Conservation (phyloP, 2,113 vertebrate genomes). For the Apeltes quadracus region DNA sequence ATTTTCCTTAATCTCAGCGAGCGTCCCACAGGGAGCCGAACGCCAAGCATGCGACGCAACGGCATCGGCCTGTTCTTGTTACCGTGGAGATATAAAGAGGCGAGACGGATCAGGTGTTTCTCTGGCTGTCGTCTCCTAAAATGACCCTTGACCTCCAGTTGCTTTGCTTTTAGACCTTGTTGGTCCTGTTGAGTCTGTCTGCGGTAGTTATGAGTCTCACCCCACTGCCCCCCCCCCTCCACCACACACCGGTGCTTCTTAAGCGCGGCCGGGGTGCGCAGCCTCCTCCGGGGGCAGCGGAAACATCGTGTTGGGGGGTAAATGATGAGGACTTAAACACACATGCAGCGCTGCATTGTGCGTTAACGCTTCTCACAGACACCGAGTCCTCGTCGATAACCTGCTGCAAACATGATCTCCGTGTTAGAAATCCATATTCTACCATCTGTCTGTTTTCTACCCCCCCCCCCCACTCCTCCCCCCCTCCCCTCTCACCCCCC, state of each 20-base stretch:
- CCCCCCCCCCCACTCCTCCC: neutral
- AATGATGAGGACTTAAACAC: neutral
- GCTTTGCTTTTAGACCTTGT: neutral
- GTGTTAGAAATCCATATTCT: constrained; percentile 28
- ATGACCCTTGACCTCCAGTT: too few species aligned
- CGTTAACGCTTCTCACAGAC: neutral
- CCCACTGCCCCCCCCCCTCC: neutral
- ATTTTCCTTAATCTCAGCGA: neutral
- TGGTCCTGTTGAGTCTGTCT: neutral
- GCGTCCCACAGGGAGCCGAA: too few species aligned
- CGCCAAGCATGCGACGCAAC: too few species aligned
- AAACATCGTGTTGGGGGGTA: neutral
- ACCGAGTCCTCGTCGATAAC: constrained; percentile 4
- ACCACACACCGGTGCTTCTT: neutral
- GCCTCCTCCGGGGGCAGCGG: neutral
- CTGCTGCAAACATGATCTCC: constrained; percentile 38
- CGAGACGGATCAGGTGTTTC: too few species aligned
- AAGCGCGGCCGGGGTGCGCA: neutral
- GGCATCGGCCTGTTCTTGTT: too few species aligned
- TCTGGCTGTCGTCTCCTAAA: neutral
- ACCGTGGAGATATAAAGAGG: too few species aligned
- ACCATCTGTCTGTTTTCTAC: constrained; percentile 11
- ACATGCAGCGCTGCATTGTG: too few species aligned
- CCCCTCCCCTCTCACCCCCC: neutral
- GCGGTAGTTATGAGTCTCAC: neutral